These are phyloP conservation scores for Ctenosaura bakeri DNA, from an alignment of 2,797 vertebrate genomes.

Conservation along the genomic window DNA sequence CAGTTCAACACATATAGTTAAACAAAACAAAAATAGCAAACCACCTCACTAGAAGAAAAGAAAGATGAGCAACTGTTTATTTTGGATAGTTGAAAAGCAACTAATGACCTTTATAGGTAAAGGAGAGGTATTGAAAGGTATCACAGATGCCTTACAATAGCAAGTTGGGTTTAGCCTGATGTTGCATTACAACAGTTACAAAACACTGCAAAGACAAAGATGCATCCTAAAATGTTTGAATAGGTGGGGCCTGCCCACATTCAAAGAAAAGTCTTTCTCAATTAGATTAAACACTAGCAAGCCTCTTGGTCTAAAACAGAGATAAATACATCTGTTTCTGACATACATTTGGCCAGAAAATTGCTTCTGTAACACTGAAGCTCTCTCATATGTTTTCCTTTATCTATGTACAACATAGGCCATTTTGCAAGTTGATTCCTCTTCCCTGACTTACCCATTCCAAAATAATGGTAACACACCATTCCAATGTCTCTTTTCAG, in stretches of 20 bases:
- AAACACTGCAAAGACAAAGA: neutral
- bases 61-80: neutral
- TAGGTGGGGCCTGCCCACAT: neutral
- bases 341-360: neutral
- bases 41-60: neutral
- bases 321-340: neutral
- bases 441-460: neutral
- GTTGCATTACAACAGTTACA: neutral
- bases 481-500: neutral
- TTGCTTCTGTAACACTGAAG: neutral
- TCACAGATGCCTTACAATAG: neutral
- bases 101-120: neutral
- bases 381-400: neutral
- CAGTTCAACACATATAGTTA: neutral
- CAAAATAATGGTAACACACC: neutral
- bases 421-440: neutral
- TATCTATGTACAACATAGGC: neutral
- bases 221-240: neutral
- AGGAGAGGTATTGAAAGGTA: neutral
- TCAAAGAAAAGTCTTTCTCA: neutral
- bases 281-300: neutral
- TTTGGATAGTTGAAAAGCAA: neutral
- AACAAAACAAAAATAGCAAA: neutral
- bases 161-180: neutral
- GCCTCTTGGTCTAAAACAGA: neutral